A percentile compares a stretch with the other conserved stretches of the same genome.
Conservation (phyloP, 2,888 invertebrate species). For the Tipula vernalis region DNA sequence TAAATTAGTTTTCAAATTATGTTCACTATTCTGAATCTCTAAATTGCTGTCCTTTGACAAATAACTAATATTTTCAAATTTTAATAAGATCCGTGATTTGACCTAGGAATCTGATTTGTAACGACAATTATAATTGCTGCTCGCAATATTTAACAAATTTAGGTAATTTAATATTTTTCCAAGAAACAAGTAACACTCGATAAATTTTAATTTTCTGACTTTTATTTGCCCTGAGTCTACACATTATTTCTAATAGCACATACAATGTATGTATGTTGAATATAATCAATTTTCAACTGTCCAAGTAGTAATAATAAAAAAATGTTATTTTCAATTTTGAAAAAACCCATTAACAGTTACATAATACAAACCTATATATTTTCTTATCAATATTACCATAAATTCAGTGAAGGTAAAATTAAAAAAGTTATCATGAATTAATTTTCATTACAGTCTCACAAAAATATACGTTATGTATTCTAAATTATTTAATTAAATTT, state of each 20-base stretch:
- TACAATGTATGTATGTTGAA: background rate
- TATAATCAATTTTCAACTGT: background rate
- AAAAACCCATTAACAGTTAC: background rate
- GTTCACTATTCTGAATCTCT: too few relatives aligned
- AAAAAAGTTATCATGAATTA: background rate
- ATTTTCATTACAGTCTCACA: background rate
- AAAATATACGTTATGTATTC: background rate
- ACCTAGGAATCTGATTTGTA: too few relatives aligned
- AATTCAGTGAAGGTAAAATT: background rate
- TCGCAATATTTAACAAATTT: too few relatives aligned
- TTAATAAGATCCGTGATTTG: too few relatives aligned
- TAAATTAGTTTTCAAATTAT: too few relatives aligned
- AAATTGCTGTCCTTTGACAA: too few relatives aligned
- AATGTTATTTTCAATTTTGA: background rate
- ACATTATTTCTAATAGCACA: background rate
- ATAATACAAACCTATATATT: background rate
- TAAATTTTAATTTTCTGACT: background rate
- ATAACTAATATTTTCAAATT: too few relatives aligned
- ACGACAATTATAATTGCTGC: too few relatives aligned
- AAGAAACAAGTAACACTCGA: background rate
- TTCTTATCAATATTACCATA: background rate
- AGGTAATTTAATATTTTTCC: background rate
- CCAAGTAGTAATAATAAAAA: background rate
- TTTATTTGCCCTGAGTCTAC: background rate
- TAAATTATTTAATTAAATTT: background rate